These are phyloP conservation scores for Halichoeres trimaculatus DNA, from an alignment of 2,113 vertebrate genomes.

Conservation along the genomic window DNA sequence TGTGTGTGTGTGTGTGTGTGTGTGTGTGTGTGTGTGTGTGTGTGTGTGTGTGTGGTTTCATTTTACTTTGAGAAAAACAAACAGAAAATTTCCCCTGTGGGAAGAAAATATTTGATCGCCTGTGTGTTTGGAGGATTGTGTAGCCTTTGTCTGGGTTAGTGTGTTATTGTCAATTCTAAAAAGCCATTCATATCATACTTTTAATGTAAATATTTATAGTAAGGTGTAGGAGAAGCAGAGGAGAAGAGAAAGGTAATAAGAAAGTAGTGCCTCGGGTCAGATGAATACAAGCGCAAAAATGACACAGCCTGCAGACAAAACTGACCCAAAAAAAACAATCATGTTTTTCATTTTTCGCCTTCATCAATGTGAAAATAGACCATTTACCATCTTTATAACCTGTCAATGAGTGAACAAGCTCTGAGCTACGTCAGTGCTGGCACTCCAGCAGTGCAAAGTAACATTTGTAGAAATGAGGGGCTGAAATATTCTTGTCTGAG, in stretches of 20 bases:
- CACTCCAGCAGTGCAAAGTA: slow-evolving; percentile 19
- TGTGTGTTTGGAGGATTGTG: slow-evolving; percentile 16
- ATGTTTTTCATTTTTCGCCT: not conserved
- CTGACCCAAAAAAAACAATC: accelerated
- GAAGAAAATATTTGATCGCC: slow-evolving; percentile 44
- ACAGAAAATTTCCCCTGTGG: slow-evolving; percentile 23
- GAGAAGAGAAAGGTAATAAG: not conserved
- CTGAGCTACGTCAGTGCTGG: slow-evolving; percentile 9
- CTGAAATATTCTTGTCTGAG: slow-evolving; percentile 40
- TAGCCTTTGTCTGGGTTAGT: not conserved
- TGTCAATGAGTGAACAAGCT: slow-evolving; percentile 35
- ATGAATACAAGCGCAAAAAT: not conserved
- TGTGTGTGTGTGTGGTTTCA: slow-evolving; percentile 35
- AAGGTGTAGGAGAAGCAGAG: not conserved
- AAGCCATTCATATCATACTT: slow-evolving; percentile 6
- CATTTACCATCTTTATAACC: slow-evolving; percentile 10
- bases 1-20: no score
- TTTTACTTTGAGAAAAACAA: slow-evolving; percentile 57
- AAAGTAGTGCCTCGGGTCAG: not conserved
- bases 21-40: no score
- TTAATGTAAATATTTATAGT: slow-evolving; percentile 10
- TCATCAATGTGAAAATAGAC: no score
- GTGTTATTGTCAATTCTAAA: slow-evolving; percentile 6
- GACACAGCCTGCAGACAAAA: not conserved
- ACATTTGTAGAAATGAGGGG: not conserved